Base-by-base conservation (phyloP, 53 echinoderm and acorn worm genomes). In the Glandiceps talaboti region DNA sequence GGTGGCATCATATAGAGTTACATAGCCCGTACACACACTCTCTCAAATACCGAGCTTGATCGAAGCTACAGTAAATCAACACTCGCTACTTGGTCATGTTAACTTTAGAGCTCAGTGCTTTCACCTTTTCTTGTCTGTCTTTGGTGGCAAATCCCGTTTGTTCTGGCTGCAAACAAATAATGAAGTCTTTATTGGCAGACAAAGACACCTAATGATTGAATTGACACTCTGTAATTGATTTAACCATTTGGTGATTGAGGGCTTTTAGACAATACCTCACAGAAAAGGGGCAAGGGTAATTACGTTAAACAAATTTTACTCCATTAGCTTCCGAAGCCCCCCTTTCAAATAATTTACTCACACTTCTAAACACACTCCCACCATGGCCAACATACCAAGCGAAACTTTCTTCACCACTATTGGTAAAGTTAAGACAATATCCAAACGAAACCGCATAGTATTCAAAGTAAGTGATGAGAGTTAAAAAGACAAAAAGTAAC, bases 231-330 rank as follows among this genome's bases (percentile, higher is more conserved):
- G 6, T 45, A 45, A 45, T 45, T 45, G 64, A 45, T 45, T 45
- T 45, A 45, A 12, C 64, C 20, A 45, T 45, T 45, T 45, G 20
- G 6, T 45, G 64, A 45, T 45, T 45, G 64, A 45, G 64, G 64
- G 64, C 64, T 45, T 45, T 45, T 45, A 45, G 64, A 45, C 64
- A 45, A 45, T 45, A 45, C 64, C 20, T 45, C 64, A 20, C 64
- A 45, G 64, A 12, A 45, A 45, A 77, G 29, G 76, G 26, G 82
- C 82, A 82, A 33, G 33, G 33, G 82, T 76, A 82, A 76, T 82
- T 77, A 82, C 82, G 77, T 32, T n/a, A 82, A 82, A 82, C 82
- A 82, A 82, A 76, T 75, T 26, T 28, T 10, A 28, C 33, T 33
- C 82, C 31, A 82, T 74, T 81, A 76, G 76, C 64, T 45, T 20